Evolutionary conservation across 2,113 vertebrate genomes (phyloP).

Genomic region (Naja naja): DNA sequence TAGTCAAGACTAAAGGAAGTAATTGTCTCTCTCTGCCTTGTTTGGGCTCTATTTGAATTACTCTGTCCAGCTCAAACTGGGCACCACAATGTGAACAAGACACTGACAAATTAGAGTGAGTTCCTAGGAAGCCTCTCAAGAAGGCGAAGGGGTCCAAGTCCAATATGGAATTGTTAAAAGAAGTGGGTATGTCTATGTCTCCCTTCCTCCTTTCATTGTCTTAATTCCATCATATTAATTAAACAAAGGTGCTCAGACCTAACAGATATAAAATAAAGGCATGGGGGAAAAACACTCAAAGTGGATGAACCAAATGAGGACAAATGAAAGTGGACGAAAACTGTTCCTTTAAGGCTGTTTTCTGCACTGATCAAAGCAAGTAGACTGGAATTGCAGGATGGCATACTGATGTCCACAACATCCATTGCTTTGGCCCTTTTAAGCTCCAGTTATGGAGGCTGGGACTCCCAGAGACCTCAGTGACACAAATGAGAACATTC

Average conservation of each 20-base stretch:
- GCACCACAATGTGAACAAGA: background rate
- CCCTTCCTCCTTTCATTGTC: background rate
- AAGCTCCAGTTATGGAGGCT: background rate
- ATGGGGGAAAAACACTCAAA: accelerated
- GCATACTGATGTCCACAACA: background rate
- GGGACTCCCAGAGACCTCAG: no score
- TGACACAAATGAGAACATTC: background rate
- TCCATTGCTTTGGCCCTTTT: background rate
- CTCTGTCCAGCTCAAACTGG: background rate
- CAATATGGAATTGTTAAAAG: background rate
- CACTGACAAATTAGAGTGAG: background rate
- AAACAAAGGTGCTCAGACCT: background rate
- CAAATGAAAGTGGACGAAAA: background rate
- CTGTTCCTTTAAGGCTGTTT: background rate
- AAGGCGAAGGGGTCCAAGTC: background rate
- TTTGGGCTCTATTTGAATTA: background rate
- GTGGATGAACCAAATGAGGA: background rate
- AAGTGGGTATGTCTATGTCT: background rate
- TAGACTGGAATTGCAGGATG: background rate
- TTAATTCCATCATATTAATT: background rate
- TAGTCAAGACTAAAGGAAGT: background rate
- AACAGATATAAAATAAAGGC: background rate
- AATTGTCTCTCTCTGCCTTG: background rate
- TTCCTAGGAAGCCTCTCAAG: background rate
- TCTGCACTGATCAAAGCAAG: background rate